Evolutionary conservation across 2,797 vertebrate genomes (phyloP).

Genomic region (Notolabrus celidotus): DNA sequence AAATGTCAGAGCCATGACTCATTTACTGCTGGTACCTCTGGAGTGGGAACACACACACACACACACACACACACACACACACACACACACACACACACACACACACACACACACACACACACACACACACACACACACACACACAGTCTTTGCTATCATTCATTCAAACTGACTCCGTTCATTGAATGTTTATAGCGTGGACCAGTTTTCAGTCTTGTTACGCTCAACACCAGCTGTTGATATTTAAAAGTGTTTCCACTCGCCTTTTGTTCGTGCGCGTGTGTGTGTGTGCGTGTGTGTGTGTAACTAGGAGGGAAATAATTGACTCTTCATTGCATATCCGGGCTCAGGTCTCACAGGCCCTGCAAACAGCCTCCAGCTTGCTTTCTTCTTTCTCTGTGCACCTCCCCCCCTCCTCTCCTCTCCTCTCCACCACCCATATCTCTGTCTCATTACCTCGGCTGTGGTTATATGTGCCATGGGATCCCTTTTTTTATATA

Average conservation of each 20-base stretch:
- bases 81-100: slow-evolving; percentile 43
- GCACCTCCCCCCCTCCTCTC: not conserved
- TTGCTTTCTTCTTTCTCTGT: slow-evolving; percentile 37
- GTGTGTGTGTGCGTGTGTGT: slow-evolving; percentile 23
- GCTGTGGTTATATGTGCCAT: too few species aligned
- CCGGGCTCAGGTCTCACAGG: slow-evolving; percentile 79
- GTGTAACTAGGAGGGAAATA: slow-evolving; percentile 65
- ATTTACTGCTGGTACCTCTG: slow-evolving; percentile 59
- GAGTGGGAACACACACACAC: slow-evolving; percentile 48
- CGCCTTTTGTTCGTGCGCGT: slow-evolving; percentile 34
- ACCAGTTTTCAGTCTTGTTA: slow-evolving; percentile 75
- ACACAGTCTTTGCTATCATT: slow-evolving; percentile 35
- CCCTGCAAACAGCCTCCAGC: slow-evolving; percentile 72
- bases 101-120: slow-evolving; percentile 50
- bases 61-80: slow-evolving; percentile 49
- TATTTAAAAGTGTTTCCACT: slow-evolving; percentile 74
- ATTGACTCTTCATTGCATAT: slow-evolving; percentile 79
- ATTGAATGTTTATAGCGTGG: slow-evolving; percentile 61
- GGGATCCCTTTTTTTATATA: not conserved
- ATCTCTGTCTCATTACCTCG: slow-evolving; percentile 1
- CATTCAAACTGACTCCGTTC: slow-evolving; percentile 65
- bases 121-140: slow-evolving; percentile 41
- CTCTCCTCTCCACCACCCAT: not conserved
- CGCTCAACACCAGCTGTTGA: slow-evolving; percentile 69
- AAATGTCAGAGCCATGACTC: slow-evolving; percentile 81